Base-by-base conservation (phyloP, 92 coral and sea anemone species). In the Paragorgia papillata region DNA sequence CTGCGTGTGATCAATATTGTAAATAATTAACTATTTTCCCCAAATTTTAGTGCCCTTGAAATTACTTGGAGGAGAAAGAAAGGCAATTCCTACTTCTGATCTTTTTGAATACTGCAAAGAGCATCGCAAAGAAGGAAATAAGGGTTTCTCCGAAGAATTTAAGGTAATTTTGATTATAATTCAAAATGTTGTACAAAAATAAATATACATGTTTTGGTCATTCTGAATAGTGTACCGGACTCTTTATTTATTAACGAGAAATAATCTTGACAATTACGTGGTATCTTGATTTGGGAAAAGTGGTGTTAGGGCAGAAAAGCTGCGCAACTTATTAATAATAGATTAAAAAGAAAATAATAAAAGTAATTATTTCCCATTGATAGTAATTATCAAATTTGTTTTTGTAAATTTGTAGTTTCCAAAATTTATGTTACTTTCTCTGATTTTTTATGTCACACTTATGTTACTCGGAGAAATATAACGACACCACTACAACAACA, bases 101-200 rank as follows among this genome's bases (percentile, higher is more conserved):
- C 88, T 94, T 62, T 49, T 77, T 29, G 98, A 91, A 12, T 94
- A 91, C 83, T 94, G 98, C 68, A 88, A 79, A 37, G 78, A 71
- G 3, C 78, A 51, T 71, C 99, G 92, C 66, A 87, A 81, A 80
- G 97, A 95, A 53, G 99, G 97, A 22, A 96, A 95, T 44, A 92
- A 86, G 24, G 99, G 99, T 29, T 95, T 91, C 73, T 92, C 99
- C 0, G 99, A 95, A 17, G 99, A 95, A 62, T 95, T 91, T 55
- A 81, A 88, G 97, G 99, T 94, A 62, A 25, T 68, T 21, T 58
- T 58, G 65, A 19, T 7, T 8, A 26, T 55, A 4, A 5, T 4
- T 12, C 43, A 37, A 37, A 37, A 5, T 37, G 43, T 4, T 37
- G 5, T 37, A 37, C 5, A 37, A 37, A 4, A 37, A 37, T 37